phyloP scores from a whole-genome alignment of 2,113 vertebrate species.

The Manacus vitellinus region DNA sequence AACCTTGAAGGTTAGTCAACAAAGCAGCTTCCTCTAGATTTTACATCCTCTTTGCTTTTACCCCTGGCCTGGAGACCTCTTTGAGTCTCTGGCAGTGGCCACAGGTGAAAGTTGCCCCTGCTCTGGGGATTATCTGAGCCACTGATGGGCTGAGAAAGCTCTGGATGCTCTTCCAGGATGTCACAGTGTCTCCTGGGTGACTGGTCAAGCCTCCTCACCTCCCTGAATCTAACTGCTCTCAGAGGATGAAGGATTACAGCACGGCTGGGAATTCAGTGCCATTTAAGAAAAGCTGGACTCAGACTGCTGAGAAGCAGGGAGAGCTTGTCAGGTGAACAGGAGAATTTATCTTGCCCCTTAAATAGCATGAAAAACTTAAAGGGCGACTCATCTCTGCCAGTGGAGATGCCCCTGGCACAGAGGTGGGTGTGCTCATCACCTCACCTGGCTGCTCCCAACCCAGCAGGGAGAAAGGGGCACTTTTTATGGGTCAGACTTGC shows the following conservation, averaged over 20 bases:
- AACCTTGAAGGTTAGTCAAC: neutral
- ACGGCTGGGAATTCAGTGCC: neutral
- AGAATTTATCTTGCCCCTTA: neutral
- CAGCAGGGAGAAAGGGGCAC: neutral
- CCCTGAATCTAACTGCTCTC: neutral
- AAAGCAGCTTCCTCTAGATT: neutral
- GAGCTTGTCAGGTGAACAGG: neutral
- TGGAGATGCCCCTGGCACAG: neutral
- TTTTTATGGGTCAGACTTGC: fast-evolving
- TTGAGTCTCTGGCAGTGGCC: neutral
- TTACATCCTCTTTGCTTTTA: neutral
- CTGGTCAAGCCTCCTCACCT: neutral
- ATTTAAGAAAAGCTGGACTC: neutral
- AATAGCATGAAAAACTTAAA: neutral
- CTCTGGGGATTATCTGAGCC: neutral
- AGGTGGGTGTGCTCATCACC: neutral
- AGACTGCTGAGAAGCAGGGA: neutral
- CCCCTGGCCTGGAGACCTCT: neutral
- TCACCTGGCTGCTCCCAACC: neutral
- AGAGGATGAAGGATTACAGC: neutral
- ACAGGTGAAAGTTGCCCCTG: neutral
- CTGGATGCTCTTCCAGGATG: neutral
- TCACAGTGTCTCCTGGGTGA: neutral
- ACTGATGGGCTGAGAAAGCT: neutral
- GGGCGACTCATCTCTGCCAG: too few relatives aligned